Evolutionary conservation across 1,140 invertebrate species (phyloP).

Genomic region (Diachasma alloeum): DNA sequence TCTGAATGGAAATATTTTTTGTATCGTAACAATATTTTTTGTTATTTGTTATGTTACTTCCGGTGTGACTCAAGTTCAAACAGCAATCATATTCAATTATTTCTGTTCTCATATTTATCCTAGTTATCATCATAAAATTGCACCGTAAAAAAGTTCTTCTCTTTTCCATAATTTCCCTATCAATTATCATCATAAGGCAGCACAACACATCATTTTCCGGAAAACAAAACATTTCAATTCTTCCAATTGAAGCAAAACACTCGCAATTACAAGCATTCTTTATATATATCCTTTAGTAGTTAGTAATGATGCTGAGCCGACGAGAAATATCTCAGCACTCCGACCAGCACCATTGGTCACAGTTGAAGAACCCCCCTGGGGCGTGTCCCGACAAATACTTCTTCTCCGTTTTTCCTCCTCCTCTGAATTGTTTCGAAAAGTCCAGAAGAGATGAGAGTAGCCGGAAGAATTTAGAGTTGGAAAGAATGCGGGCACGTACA

Average conservation of each 20-base stretch:
- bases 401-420: background rate
- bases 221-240: background rate
- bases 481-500: background rate
- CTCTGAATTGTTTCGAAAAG: background rate
- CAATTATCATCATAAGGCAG: no score
- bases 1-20: no score
- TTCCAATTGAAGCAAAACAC: background rate
- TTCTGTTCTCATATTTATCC: no score
- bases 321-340: slow-evolving; percentile 3
- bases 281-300: background rate
- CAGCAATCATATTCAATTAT: no score
- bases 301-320: background rate
- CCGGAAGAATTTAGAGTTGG: slow-evolving; percentile 3
- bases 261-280: background rate
- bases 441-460: slow-evolving; percentile 9
- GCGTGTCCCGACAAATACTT: background rate
- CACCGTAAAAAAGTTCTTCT: no score
- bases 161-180: no score
- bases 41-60: no score
- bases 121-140: no score
- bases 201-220: no score
- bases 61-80: no score
- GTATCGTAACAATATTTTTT: no score
- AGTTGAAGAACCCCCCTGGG: slow-evolving; percentile 15
- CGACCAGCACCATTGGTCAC: slow-evolving; percentile 10